Conservation (phyloP, 1,140 invertebrate genomes). For the Bradysia coprophila region DNA sequence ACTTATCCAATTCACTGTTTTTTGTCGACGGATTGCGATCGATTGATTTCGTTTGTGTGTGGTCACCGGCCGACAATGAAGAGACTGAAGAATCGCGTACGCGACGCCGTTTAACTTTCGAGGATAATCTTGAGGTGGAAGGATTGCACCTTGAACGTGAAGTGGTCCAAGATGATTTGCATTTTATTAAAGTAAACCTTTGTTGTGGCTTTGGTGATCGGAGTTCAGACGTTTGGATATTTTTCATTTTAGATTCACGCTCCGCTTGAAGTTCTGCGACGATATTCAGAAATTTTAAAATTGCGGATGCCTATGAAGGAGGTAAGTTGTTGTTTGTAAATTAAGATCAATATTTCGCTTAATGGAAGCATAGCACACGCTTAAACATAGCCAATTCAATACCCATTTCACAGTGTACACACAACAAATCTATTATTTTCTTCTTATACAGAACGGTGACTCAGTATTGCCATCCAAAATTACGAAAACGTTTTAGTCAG, state of each 20-base stretch:
- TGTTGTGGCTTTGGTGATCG: not conserved
- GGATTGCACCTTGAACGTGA: slow-evolving; percentile 48
- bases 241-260: slow-evolving; percentile 52
- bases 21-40: slow-evolving; percentile 46
- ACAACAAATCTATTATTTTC: not conserved
- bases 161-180: slow-evolving; percentile 33
- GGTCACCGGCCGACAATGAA: slow-evolving; percentile 34
- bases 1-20: slow-evolving; percentile 24
- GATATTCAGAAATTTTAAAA: slow-evolving; percentile 87
- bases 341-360: too few relatives aligned
- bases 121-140: slow-evolving; percentile 43
- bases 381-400: too few relatives aligned
- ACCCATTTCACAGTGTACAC: too few relatives aligned
- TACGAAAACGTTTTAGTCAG: too few relatives aligned
- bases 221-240: not conserved
- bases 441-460: not conserved
- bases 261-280: slow-evolving; percentile 61
- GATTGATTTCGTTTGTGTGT: slow-evolving; percentile 63
- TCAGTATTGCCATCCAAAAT: not conserved
- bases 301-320: slow-evolving; percentile 89
- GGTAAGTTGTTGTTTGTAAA: too few relatives aligned
- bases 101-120: slow-evolving; percentile 34
- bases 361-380: too few relatives aligned
- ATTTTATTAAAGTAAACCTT: slow-evolving; percentile 42
- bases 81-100: slow-evolving; percentile 14